Percentiles rank a stretch among this genome's conserved stretches.
Evolutionary conservation across 1,140 invertebrate species (phyloP).

Genomic region (Lasioglossum albipes): DNA sequence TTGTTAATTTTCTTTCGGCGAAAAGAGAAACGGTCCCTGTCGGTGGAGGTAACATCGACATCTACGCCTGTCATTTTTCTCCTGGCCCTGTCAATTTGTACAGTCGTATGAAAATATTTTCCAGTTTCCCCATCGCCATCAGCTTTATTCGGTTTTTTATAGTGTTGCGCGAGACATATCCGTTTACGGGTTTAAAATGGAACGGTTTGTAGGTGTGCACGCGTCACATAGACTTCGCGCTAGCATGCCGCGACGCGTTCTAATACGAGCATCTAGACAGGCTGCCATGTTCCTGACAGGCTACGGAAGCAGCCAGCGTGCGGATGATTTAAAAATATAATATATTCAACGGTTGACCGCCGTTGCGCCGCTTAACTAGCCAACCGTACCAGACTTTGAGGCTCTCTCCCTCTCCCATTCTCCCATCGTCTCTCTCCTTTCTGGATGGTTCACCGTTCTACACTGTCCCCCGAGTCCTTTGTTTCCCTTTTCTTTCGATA

Average conservation of each 20-base stretch:
- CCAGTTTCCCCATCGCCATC: too few relatives aligned
- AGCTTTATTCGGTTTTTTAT: too few relatives aligned
- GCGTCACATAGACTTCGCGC: conserved; percentile 27
- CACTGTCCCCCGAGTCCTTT: background rate
- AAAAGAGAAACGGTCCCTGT: too few relatives aligned
- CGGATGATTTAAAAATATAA: conserved; percentile 71
- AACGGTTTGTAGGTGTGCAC: conserved; percentile 3
- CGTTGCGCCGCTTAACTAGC: conserved; percentile 63
- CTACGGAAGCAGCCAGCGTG: conserved; percentile 32
- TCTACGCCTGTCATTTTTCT: too few relatives aligned
- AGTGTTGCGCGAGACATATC: background rate
- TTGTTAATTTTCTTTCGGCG: too few relatives aligned
- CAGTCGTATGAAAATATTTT: too few relatives aligned
- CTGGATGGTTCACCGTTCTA: background rate
- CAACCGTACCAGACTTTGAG: conserved; percentile 58
- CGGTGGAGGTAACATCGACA: too few relatives aligned
- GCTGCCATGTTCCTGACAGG: conserved; percentile 2
- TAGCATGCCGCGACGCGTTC: conserved; percentile 36
- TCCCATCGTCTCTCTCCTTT: conserved; percentile 14
- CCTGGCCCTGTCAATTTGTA: too few relatives aligned
- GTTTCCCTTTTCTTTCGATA: conserved; percentile 13
- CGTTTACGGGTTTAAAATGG: conserved; percentile 18
- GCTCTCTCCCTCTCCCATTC: conserved; percentile 30
- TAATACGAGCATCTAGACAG: conserved; percentile 36
- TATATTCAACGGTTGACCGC: conserved; percentile 67